Conservation (phyloP, 2,888 invertebrate genomes). For the Congeria kusceri region DNA sequence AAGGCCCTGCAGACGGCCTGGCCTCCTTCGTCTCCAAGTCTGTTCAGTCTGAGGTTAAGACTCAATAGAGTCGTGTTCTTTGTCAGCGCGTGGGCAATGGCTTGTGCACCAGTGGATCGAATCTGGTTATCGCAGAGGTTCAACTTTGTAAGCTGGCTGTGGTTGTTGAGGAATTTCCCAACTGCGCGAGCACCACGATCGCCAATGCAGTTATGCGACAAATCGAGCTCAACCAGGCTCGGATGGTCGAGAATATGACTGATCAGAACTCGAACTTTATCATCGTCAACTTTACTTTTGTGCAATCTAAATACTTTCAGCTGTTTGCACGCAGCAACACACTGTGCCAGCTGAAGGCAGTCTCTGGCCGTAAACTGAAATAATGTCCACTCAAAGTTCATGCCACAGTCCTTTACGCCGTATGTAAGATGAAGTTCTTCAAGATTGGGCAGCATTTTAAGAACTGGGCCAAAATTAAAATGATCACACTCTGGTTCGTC, state of each 20-base stretch:
- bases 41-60: conserved; percentile 83
- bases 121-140: conserved; percentile 84
- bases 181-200: conserved; percentile 85
- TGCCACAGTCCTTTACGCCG: conserved; percentile 85
- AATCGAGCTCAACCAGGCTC: conserved; percentile 81
- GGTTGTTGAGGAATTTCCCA: conserved; percentile 85
- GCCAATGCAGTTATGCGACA: conserved; percentile 85
- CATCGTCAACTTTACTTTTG: conserved; percentile 85
- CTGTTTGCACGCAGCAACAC: conserved; percentile 82
- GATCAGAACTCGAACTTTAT: conserved; percentile 84
- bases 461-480: conserved; percentile 84
- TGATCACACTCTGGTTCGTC: conserved; percentile 85
- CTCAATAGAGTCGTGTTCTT: conserved; percentile 82
- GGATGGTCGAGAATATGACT: conserved; percentile 85
- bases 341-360: conserved; percentile 84
- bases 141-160: conserved; percentile 81
- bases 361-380: conserved; percentile 85
- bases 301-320: conserved; percentile 82
- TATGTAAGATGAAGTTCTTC: conserved; percentile 84
- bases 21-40: conserved; percentile 85
- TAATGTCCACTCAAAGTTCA: conserved; percentile 86
- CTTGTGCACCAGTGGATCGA: conserved; percentile 84
- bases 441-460: conserved; percentile 81
- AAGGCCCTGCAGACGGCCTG: conserved; percentile 84
- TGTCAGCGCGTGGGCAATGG: conserved; percentile 85